Evolutionary conservation across 2,113 vertebrate species (phyloP).

Genomic region (Narcine bancroftii): DNA sequence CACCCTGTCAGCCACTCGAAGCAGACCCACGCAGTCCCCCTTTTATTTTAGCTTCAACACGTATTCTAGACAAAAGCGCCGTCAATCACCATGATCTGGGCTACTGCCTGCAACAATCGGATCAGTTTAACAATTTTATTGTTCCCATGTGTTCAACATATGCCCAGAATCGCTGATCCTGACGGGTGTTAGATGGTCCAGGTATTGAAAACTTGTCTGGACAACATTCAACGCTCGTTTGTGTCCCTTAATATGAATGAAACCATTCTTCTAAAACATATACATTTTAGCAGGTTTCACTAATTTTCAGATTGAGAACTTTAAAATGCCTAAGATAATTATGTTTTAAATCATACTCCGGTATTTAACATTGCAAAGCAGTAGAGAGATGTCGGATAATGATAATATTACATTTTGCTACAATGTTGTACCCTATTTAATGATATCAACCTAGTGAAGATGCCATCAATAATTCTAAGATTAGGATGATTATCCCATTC

Average conservation of each 20-base stretch:
- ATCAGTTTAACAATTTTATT: conserved; percentile 37
- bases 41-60: background rate
- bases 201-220: background rate
- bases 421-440: too few relatives aligned
- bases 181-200: background rate
- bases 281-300: background rate
- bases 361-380: background rate
- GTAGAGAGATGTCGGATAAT: background rate
- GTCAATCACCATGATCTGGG: conserved; percentile 3
- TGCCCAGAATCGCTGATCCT: conserved; percentile 33
- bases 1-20: background rate
- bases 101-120: background rate
- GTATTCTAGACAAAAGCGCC: background rate
- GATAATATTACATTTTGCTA: background rate
- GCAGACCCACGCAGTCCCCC: background rate
- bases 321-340: background rate
- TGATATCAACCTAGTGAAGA: background rate
- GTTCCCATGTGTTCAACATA: conserved; percentile 45
- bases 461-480: background rate
- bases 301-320: background rate
- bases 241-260: background rate
- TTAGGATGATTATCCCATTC: background rate
- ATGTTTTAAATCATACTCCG: background rate
- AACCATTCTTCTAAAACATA: background rate
- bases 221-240: background rate